A percentile compares a stretch with the other conserved stretches of the same genome.
Conservation (phyloP, 2,113 vertebrate genomes). For the Nothobranchius furzeri region DNA sequence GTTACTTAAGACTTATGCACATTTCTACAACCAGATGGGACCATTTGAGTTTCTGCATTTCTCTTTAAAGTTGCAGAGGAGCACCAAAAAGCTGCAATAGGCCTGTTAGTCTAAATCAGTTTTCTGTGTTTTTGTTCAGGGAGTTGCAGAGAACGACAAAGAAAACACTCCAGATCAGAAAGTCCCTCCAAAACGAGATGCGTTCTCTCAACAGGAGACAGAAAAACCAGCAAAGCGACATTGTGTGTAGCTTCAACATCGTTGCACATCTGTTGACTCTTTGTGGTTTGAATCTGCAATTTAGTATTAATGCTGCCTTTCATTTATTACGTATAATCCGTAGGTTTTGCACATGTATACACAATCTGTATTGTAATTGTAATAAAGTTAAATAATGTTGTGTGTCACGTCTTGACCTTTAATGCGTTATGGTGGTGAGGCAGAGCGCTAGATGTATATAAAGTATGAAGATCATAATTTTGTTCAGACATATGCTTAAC, state of each 20-base stretch:
- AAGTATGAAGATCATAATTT: constrained; percentile 74
- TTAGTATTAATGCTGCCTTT: not conserved
- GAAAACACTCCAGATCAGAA: constrained; percentile 49
- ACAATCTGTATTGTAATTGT: constrained; percentile 18
- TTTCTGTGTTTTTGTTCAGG: constrained; percentile 51
- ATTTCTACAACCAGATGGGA: no score
- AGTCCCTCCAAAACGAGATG: constrained; percentile 62
- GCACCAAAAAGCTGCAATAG: not conserved
- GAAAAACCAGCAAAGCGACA: constrained; percentile 63
- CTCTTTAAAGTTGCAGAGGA: not conserved
- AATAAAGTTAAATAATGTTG: no score
- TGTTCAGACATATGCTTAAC: constrained; percentile 78
- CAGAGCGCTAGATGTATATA: constrained; percentile 19
- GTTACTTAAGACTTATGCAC: no score
- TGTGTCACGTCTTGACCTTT: constrained; percentile 19
- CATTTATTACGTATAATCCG: not conserved
- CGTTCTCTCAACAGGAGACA: constrained; percentile 27
- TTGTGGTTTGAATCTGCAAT: not conserved
- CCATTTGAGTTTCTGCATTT: no score
- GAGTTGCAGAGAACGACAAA: constrained; percentile 43
- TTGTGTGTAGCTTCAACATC: constrained; percentile 47
- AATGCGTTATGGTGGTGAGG: not conserved
- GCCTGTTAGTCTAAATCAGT: not conserved
- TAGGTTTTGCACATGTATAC: not conserved
- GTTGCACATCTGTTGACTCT: not conserved